Percentiles rank a stretch among this genome's conserved stretches.
These are phyloP conservation scores for Mobula hypostoma DNA, from an alignment of 2,113 vertebrate genomes.

Conservation along the genomic window DNA sequence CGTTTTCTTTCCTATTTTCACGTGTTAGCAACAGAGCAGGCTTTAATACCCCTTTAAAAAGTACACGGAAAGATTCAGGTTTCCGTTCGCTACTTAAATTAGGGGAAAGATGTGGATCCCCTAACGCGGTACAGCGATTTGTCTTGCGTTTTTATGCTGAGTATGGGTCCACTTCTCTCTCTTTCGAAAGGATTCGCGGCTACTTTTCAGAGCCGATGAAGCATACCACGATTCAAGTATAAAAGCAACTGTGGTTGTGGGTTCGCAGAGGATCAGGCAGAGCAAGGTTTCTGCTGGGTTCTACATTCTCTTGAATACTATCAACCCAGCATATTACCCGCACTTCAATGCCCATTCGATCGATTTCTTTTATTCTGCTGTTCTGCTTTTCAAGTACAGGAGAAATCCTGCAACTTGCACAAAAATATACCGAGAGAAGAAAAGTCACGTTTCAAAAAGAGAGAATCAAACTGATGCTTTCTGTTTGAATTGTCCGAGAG, in stretches of 20 bases:
- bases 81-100: background rate
- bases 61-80: background rate
- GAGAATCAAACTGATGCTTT: background rate
- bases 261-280: background rate
- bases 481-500: background rate
- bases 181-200: slow-evolving; percentile 58
- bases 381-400: background rate
- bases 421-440: background rate
- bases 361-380: too few species aligned
- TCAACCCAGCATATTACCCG: background rate
- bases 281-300: background rate
- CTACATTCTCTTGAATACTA: background rate
- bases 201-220: slow-evolving; percentile 78
- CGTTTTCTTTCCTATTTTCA: background rate
- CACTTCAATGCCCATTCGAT: too few species aligned
- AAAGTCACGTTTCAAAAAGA: background rate
- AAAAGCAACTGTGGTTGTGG: slow-evolving; percentile 48
- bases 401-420: background rate
- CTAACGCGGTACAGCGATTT: slow-evolving; percentile 56
- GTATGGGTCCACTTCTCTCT: slow-evolving; percentile 67
- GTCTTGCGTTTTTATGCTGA: slow-evolving; percentile 66
- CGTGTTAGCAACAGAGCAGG: background rate
- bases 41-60: background rate
- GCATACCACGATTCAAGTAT: slow-evolving; percentile 74
- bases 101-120: background rate